A percentile compares a stretch with the other conserved stretches of the same genome.
Evolutionary conservation across 1,140 invertebrate species (phyloP).

Genomic region (Elymnias hypermnestra): DNA sequence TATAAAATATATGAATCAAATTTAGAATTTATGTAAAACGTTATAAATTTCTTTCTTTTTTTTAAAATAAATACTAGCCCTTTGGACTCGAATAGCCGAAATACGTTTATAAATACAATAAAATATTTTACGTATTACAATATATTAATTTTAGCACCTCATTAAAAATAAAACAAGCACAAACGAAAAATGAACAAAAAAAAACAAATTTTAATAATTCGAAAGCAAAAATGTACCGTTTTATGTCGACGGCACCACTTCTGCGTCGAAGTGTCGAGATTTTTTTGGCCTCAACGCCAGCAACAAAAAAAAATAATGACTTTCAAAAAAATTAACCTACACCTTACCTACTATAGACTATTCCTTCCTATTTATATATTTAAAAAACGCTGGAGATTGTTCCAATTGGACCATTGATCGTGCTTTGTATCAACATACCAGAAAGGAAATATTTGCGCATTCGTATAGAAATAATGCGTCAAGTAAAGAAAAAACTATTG

Average conservation of each 20-base stretch:
- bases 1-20: neutral
- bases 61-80: neutral
- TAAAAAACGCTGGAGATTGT: neutral
- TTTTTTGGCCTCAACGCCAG: neutral
- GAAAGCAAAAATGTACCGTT: neutral
- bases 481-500: too few relatives aligned
- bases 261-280: neutral
- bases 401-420: too few relatives aligned
- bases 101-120: neutral
- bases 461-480: too few relatives aligned
- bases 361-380: neutral
- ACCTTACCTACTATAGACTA: neutral
- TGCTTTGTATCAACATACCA: neutral
- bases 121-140: slow-evolving; percentile 5
- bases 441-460: too few relatives aligned
- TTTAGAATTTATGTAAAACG: neutral
- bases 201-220: slow-evolving; percentile 5
- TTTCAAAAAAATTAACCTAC: slow-evolving; percentile 1
- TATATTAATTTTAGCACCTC: slow-evolving; percentile 16
- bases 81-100: neutral
- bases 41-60: neutral
- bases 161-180: slow-evolving; percentile 15
- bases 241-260: neutral
- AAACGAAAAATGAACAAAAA: neutral
- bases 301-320: slow-evolving; percentile 9